Base-by-base conservation (phyloP, 2,797 vertebrate species). In the Oceanodroma leucorhoa region DNA sequence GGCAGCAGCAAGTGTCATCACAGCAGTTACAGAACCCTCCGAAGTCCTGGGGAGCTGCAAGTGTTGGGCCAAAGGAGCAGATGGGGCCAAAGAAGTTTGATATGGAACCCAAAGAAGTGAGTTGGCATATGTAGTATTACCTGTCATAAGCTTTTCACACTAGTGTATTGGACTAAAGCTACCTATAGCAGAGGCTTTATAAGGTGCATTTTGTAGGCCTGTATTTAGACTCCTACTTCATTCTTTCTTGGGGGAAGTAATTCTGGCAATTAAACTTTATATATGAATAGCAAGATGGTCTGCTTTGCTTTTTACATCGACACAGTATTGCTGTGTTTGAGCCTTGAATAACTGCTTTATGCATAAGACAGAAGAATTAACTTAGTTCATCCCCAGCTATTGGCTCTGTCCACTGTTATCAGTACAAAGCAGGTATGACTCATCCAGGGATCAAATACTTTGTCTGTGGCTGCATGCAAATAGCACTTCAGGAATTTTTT, bases 51-150 rank as follows among this genome's bases (percentile, higher is more conserved):
- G 98, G 98, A 91, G 97, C 97, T 24, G 98, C 98, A 43, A 97
- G 96, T 57, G 97, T 98, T 55, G 97, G 98, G 67, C 98, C 98
- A 46, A 99, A 98, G 96, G 98, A 97, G 48, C 96, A 97, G 43
- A 96, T 96, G 55, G 73, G 96, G 53, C 87, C 97, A 60, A 98
- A 98, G 95, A 98, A 98, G 92, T 96, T 93, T 72, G 95, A 96
- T 62, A 76, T 94, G 65, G 97, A 98, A 83, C 91, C 97, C 94
- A 99, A 99, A 98, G 98, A 98, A 98, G 99, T 99, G 96, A 98
- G 98, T 98, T 96, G 90, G 70, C 69, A 83, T 93, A 96, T 70
- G 76, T 88, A 96, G 85, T 95, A 91, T 82, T 92, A 90, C 64
- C 80, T 96, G 65, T 96, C 66, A 16, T 95, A 95, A 93, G 32